These are phyloP conservation scores for Heliconius nattereri DNA, from an alignment of 1,140 invertebrate species.

Conservation along the genomic window DNA sequence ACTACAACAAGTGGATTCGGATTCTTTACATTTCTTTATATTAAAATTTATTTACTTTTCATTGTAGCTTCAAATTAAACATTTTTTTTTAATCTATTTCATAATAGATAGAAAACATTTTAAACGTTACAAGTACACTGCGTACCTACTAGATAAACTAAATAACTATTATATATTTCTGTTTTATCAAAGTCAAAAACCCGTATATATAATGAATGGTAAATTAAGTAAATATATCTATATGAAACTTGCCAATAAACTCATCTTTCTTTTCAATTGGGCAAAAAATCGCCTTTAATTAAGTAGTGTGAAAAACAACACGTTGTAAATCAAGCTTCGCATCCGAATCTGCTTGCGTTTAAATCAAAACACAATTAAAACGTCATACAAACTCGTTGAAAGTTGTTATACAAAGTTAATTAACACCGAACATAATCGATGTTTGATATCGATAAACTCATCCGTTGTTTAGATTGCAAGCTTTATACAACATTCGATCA, in stretches of 20 bases:
- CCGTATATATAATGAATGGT: too few relatives aligned
- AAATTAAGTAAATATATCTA: not conserved
- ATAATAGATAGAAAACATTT: too few relatives aligned
- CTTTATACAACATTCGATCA: not conserved
- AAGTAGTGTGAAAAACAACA: constrained; percentile 35
- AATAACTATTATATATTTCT: too few relatives aligned
- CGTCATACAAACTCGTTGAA: constrained; percentile 30
- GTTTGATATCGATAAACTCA: constrained; percentile 19
- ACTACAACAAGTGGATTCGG: too few relatives aligned
- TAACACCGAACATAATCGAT: constrained; percentile 25
- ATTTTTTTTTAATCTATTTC: too few relatives aligned
- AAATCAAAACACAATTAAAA: constrained; percentile 39
- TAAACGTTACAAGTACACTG: too few relatives aligned
- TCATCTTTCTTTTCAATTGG: not conserved
- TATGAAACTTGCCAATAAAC: not conserved
- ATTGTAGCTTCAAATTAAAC: too few relatives aligned
- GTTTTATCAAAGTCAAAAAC: too few relatives aligned
- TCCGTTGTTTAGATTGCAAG: not conserved
- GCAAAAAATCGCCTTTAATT: constrained; percentile 1
- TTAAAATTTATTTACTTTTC: too few relatives aligned
- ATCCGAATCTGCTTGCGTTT: constrained; percentile 29
- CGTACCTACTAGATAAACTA: too few relatives aligned
- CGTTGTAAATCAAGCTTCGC: constrained; percentile 28
- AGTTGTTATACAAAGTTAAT: constrained; percentile 30
- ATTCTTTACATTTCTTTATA: too few relatives aligned